Evolutionary conservation across 92 coral and sea anemone species (phyloP).

Genomic region (Porites rus): DNA sequence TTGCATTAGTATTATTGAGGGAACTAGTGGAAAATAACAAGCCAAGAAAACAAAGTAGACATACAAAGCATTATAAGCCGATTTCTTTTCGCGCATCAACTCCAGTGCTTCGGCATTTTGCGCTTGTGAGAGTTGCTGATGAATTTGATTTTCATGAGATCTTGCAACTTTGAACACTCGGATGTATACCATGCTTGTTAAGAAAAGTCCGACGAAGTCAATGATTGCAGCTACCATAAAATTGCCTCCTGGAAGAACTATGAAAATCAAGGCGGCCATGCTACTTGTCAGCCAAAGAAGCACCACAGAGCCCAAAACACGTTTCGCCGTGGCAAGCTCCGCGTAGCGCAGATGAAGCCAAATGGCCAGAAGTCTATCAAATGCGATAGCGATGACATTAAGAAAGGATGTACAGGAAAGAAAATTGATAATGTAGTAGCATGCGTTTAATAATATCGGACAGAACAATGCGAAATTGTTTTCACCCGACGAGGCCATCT

Average conservation of each 20-base stretch:
- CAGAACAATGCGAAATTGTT: not conserved
- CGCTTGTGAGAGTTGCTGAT: constrained; percentile 2
- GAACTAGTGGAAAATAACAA: constrained; percentile 10
- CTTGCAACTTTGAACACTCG: not conserved
- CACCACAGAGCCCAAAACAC: constrained; percentile 9
- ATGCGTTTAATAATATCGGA: not conserved
- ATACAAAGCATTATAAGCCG: constrained; percentile 2
- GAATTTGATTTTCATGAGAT: constrained; percentile 21
- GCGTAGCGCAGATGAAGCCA: constrained; percentile 44
- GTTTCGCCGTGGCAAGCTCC: constrained; percentile 21
- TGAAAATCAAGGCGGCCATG: not conserved
- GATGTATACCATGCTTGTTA: not conserved
- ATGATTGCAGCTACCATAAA: not conserved
- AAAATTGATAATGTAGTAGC: not conserved
- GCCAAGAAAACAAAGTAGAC: not conserved
- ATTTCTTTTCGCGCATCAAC: constrained; percentile 8
- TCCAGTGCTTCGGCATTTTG: constrained; percentile 9
- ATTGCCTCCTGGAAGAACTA: not conserved
- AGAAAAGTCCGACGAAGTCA: not conserved
- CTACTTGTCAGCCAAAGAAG: not conserved
- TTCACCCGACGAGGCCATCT: not conserved
- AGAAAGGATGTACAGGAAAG: not conserved
- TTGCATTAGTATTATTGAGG: not conserved
- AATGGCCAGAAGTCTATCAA: not conserved
- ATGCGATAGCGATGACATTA: not conserved